phyloP scores from a whole-genome alignment of 2,888 invertebrate genomes.

The Cephus nigrinus region DNA sequence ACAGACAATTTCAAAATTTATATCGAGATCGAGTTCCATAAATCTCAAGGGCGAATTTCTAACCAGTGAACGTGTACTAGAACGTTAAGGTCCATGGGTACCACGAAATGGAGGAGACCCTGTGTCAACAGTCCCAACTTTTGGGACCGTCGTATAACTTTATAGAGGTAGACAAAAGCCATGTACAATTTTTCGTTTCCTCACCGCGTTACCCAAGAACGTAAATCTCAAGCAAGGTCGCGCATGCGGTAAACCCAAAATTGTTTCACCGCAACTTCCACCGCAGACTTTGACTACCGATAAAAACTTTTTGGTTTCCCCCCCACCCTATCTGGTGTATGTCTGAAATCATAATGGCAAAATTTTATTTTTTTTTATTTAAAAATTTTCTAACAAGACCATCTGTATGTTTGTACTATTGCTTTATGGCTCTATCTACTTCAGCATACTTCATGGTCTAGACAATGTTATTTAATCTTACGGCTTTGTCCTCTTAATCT shows the following conservation, averaged over 20 bases:
- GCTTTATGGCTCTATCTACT: neutral
- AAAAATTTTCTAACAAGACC: neutral
- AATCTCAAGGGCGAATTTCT: neutral
- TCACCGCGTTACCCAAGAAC: conserved; percentile 24
- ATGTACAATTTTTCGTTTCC: neutral
- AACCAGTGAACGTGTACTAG: neutral
- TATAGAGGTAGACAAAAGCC: conserved; percentile 30
- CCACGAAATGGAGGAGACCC: neutral
- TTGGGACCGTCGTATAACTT: conserved; percentile 32
- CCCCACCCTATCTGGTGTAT: too few species aligned
- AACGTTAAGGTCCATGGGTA: neutral
- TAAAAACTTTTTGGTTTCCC: neutral
- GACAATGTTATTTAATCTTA: neutral
- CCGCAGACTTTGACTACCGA: conserved; percentile 10
- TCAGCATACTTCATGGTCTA: neutral
- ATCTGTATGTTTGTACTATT: neutral
- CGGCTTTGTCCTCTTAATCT: neutral
- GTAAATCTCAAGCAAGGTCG: conserved; percentile 30
- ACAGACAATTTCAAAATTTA: neutral
- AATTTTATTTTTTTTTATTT: neutral
- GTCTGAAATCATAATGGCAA: neutral
- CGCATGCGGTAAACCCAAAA: conserved; percentile 36
- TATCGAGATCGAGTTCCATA: neutral
- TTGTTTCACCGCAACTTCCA: conserved; percentile 33
- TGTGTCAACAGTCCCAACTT: neutral